Evolutionary conservation across 2,888 invertebrate species (phyloP).

Genomic region (Polyommatus iphigenia): DNA sequence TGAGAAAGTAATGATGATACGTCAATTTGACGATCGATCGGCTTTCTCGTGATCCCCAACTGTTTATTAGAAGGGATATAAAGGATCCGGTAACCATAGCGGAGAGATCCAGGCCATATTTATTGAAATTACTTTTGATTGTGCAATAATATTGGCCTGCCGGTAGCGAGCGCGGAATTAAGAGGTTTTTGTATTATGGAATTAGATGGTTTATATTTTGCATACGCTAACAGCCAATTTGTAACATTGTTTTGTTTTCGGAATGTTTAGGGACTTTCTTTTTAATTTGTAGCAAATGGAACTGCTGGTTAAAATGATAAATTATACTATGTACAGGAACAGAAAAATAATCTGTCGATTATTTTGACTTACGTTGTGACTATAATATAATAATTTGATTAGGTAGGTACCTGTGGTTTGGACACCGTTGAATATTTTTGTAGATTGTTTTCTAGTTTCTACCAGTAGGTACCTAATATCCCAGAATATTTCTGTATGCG

Average conservation of each 20-base stretch:
- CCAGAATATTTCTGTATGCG: no score
- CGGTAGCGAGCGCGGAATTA: conserved; percentile 72
- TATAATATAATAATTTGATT: no score
- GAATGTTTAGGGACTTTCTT: neutral
- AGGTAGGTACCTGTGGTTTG: no score
- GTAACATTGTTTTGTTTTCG: conserved; percentile 29
- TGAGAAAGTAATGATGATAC: conserved; percentile 79
- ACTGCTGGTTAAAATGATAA: no score
- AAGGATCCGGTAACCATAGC: conserved; percentile 65
- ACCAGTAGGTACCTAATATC: no score
- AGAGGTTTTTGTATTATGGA: conserved; percentile 66
- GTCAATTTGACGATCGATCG: conserved; percentile 72
- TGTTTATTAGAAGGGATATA: conserved; percentile 75
- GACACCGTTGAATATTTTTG: no score
- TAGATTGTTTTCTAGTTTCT: no score
- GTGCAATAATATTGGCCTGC: conserved; percentile 69
- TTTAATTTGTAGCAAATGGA: no score
- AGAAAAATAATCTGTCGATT: no score
- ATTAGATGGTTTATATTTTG: conserved; percentile 67
- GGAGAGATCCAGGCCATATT: conserved; percentile 64
- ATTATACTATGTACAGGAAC: no score
- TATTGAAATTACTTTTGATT: conserved; percentile 80
- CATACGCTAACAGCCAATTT: conserved; percentile 35
- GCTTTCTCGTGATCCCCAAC: conserved; percentile 77
- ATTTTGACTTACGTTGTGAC: no score